These are phyloP conservation scores for Promerops cafer DNA, from an alignment of 2,113 vertebrate species.

Conservation along the genomic window DNA sequence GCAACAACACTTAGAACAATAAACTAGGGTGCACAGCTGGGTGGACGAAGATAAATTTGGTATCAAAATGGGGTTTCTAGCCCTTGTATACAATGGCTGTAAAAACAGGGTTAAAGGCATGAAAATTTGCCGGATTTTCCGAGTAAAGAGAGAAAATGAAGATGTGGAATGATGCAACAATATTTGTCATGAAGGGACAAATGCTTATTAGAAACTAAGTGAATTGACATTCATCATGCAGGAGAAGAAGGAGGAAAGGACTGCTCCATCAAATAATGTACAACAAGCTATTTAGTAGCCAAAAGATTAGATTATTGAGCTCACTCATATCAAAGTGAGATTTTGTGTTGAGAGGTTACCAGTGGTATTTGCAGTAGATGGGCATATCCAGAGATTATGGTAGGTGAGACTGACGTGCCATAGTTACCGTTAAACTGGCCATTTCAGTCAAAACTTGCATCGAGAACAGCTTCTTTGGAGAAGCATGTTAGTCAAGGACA, in stretches of 20 bases:
- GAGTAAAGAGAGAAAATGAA: not conserved
- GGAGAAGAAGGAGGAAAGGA: not conserved
- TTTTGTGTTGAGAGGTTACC: not conserved
- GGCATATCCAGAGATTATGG: not conserved
- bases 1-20: not conserved
- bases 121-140: not conserved
- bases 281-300: not conserved
- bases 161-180: not conserved
- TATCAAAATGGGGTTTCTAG: not conserved
- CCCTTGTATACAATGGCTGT: not conserved
- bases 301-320: not conserved
- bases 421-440: not conserved
- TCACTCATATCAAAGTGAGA: not conserved
- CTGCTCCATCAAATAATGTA: not conserved
- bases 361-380: not conserved
- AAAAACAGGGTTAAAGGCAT: not conserved
- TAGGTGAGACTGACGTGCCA: not conserved
- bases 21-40: not conserved
- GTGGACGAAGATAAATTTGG: not conserved
- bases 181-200: not conserved
- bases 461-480: not conserved
- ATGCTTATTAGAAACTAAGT: not conserved
- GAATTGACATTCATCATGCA: not conserved
- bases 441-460: not conserved
- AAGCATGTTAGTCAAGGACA: not conserved